phyloP scores from a whole-genome alignment of 1,140 invertebrate species.

The Forficula auricularia region DNA sequence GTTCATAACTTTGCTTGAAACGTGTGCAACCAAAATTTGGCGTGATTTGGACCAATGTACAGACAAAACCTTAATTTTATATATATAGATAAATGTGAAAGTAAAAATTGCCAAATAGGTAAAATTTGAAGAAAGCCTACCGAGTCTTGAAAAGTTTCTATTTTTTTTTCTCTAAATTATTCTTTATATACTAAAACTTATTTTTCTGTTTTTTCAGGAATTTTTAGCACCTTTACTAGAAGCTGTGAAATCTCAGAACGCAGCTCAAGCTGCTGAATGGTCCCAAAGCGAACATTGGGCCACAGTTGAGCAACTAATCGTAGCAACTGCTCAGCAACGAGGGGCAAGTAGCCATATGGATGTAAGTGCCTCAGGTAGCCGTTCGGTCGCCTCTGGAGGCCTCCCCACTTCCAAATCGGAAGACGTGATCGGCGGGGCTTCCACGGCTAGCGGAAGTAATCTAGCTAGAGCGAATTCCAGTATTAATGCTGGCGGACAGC shows the following conservation, averaged over 20 bases:
- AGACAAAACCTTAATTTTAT: too few species aligned
- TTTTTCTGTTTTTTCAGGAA: conserved; percentile 34
- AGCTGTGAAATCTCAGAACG: conserved; percentile 53
- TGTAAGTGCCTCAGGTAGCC: conserved; percentile 13
- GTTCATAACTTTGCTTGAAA: too few species aligned
- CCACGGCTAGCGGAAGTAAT: conserved; percentile 8
- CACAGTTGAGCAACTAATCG: conserved; percentile 71
- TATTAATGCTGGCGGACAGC: conserved; percentile 22
- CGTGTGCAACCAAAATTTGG: too few species aligned
- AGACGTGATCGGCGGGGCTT: conserved; percentile 14
- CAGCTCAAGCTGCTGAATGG: conserved; percentile 55
- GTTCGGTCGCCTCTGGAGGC: conserved; percentile 1
- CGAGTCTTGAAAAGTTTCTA: neutral
- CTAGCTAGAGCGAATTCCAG: conserved; percentile 16
- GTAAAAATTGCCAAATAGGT: too few species aligned
- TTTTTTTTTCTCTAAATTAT: too few species aligned
- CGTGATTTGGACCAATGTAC: too few species aligned
- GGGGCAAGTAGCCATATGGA: too few species aligned
- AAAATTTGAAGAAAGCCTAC: too few species aligned
- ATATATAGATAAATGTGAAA: too few species aligned
- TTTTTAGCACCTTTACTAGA: conserved; percentile 57
- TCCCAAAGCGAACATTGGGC: conserved; percentile 64
- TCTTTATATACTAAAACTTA: too few species aligned
- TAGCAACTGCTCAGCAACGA: conserved; percentile 32
- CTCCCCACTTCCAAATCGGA: conserved; percentile 11